Evolutionary conservation across 2,888 invertebrate genomes (phyloP), one percentile per base, ranked within the genome.

Genomic region (Mystacides longicornis): DNA sequence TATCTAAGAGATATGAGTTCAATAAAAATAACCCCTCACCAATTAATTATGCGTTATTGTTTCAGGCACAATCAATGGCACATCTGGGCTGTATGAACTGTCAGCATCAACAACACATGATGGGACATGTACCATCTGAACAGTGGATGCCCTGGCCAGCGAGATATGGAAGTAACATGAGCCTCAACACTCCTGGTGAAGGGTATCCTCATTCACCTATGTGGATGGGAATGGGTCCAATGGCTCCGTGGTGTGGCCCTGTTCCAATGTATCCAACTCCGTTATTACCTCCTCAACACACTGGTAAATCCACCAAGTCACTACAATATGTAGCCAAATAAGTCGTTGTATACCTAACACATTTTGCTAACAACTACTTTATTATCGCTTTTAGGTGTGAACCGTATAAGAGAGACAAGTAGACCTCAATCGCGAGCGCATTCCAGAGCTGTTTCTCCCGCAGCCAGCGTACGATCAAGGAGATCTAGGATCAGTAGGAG

Each of bases 41-140:
- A n/a, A n/a, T n/a, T n/a, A n/a, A n/a, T n/a, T n/a, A n/a, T n/a
- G n/a, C n/a, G n/a, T n/a, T n/a, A n/a, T n/a, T 56, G 43, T 68
- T 69, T n/a, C 64, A 86, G 85, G 82, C 85, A 0, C 86, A 86
- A 64, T 86, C 86, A 0, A 78, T 85, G 78, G 85, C 85, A 0
- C 85, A 86, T 51, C 66, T 87, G 5, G 81, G 81, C 65, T 83
- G 81, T 62, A 77, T 78, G 23, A 75, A 76, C 48, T 82, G 81
- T 61, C 73, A 76, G 46, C 82, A 81, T 60, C 75, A 71, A 62
- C 72, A 69, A 56, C 72, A 69, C 61, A 58, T 67, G 67, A 22
- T 66, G 68, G 62, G 66, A 64, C 52, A 67, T 69, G 69, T 60
- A 65, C 64, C 69, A 66, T 60, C 69, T 66, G 31, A 47, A 56